A percentile compares a stretch with the other conserved stretches of the same genome.
phyloP scores from a whole-genome alignment of 1,140 invertebrate genomes.

The Drosophila bocki region DNA sequence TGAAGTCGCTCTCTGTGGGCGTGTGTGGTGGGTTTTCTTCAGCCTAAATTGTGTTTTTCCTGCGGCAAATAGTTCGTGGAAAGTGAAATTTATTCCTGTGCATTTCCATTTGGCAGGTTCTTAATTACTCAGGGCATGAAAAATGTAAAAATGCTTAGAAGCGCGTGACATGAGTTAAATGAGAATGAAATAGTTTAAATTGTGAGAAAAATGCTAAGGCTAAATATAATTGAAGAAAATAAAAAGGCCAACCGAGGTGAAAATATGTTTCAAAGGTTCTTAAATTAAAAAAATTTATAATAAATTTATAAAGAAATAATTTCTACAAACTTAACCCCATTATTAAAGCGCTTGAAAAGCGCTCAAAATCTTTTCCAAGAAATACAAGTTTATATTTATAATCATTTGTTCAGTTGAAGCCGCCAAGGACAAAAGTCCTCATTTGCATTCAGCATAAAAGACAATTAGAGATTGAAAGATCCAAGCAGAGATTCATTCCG shows the following conservation, averaged over 20 bases:
- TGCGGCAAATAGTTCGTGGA: slow-evolving; percentile 30
- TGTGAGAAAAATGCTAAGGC: background rate
- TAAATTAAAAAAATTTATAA: too few relatives aligned
- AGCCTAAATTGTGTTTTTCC: slow-evolving; percentile 48
- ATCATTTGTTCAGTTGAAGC: background rate
- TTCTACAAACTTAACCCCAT: background rate
- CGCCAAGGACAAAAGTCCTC: slow-evolving; percentile 7
- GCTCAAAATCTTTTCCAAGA: background rate
- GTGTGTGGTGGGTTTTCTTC: slow-evolving; percentile 21
- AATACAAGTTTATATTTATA: background rate
- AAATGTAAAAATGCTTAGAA: slow-evolving; percentile 2
- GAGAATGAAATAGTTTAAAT: background rate
- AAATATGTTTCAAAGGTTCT: background rate
- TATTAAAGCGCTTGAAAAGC: background rate
- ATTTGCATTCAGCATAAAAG: slow-evolving; percentile 32
- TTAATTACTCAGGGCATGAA: slow-evolving; percentile 24
- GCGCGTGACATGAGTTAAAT: background rate
- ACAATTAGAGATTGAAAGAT: slow-evolving; percentile 58
- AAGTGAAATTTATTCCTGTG: slow-evolving; percentile 32
- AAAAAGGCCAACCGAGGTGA: background rate
- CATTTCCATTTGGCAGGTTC: slow-evolving; percentile 26
- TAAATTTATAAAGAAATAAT: background rate
- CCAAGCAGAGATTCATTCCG: slow-evolving; percentile 52
- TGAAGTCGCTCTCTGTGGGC: slow-evolving; percentile 18
- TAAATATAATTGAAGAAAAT: background rate